Conservation (phyloP, 2,113 vertebrate species). For the Neopipo cinnamomea region DNA sequence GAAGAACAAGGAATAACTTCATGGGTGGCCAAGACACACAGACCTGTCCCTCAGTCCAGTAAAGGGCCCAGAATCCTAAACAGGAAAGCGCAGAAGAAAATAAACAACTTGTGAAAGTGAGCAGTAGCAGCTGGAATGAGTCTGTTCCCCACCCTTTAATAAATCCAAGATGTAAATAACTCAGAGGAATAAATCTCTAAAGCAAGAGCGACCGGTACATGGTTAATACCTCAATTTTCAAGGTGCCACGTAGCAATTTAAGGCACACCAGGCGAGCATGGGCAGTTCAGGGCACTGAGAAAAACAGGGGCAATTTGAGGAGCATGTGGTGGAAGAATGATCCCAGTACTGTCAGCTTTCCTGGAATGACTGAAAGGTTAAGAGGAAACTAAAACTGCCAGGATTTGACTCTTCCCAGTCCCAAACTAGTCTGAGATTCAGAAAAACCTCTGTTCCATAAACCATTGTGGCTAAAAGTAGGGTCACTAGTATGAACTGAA, state of each 20-base stretch:
- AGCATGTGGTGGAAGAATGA: background rate
- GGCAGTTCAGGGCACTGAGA: background rate
- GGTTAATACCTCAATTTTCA: background rate
- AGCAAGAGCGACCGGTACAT: background rate
- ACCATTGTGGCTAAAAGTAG: background rate
- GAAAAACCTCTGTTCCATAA: background rate
- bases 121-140: slow-evolving; percentile 28
- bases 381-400: background rate
- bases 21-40: slow-evolving; percentile 15
- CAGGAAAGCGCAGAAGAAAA: slow-evolving; percentile 1
- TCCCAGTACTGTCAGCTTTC: background rate
- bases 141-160: background rate
- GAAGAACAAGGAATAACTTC: background rate
- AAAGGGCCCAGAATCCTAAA: slow-evolving; percentile 17
- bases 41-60: background rate
- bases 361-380: background rate
- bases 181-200: background rate
- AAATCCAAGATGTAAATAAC: slow-evolving; percentile 9
- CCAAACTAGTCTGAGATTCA: background rate
- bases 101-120: slow-evolving; percentile 26
- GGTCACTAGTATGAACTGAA: background rate
- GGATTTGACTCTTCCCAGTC: background rate
- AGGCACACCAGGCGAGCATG: background rate
- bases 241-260: background rate
- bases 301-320: background rate